Base-by-base conservation (phyloP, 2,797 vertebrate genomes). In the Apogon hyalosoma region DNA sequence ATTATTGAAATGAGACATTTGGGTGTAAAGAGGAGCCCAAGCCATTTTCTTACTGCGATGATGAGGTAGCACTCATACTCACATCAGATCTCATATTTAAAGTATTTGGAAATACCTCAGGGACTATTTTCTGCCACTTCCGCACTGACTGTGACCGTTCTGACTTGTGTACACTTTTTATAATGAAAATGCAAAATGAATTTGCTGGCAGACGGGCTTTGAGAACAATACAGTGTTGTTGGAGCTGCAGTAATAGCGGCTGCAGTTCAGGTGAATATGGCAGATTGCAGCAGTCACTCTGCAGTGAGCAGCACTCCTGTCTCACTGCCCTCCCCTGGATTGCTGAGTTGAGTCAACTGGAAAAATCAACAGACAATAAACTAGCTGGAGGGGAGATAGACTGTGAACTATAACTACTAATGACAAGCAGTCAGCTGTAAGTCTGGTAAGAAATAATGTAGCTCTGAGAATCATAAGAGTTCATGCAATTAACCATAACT, bases 1-100 rank as follows among this genome's bases (percentile, higher is more conserved):
- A 90, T 91, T 93, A 94, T 93, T 93, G 90, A 94, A 93, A 94
- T 93, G 88, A 93, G 92, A 92, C 92, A 87, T 94, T 93, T 91
- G 86, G 84, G 76, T 66, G 56, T 74, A 75, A 86, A 87, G 85
- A 86, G 83, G 77, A 85, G 75, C 59, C 83, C 46, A 48, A 74
- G 63, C 74, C 18, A 51, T 82, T 83, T 80, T 79, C 64, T 75
- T 51, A 63, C 63, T 0, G 11, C 57, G 56, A 71, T 66, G 75
- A 78, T 31, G 67, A 77, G 33, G 65, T 61, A 63, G 65, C 72
- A 63, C 77, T 79, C 62, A 38, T 45, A 66, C 74, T 85, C 61
- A 28, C 67, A 53, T 77, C 55, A 64, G 79, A 80, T 71, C 59
- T 59, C 70, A 48, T 75, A 57, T 61, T 46, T 62, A 36, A 49